Conservation (phyloP, 2,113 vertebrate species). For the Paracanthobrama guichenoti region DNA sequence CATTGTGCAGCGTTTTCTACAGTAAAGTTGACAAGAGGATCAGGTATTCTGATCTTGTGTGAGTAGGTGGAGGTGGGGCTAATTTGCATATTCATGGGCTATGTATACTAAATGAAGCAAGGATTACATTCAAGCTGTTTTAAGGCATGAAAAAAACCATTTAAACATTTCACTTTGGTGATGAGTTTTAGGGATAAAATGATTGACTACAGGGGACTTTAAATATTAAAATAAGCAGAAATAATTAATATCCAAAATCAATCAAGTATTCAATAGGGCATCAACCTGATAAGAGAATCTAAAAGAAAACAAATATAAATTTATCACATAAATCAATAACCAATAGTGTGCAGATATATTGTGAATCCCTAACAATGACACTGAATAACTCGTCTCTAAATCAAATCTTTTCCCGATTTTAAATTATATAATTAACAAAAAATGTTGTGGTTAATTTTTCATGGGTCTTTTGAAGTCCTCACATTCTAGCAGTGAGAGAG, state of each 20-base stretch:
- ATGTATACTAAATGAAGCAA: too few species aligned
- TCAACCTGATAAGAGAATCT: background rate
- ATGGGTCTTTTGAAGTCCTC: constrained; percentile 39
- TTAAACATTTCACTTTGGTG: too few species aligned
- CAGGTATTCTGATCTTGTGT: too few species aligned
- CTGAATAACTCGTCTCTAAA: background rate
- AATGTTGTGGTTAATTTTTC: background rate
- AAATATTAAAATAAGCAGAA: background rate
- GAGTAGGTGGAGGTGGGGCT: too few species aligned
- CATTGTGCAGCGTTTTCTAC: too few species aligned
- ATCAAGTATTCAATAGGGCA: background rate
- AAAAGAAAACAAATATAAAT: background rate
- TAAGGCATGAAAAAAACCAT: too few species aligned
- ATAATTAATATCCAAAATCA: background rate
- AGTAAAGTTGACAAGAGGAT: too few species aligned
- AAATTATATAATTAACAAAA: background rate
- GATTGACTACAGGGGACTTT: too few species aligned
- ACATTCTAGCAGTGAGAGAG: background rate
- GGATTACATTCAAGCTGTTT: too few species aligned
- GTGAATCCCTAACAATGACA: background rate
- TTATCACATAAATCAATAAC: background rate
- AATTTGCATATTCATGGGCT: too few species aligned
- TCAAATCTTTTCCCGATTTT: background rate
- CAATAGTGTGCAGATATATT: background rate
- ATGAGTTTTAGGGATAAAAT: too few species aligned